phyloP scores from a whole-genome alignment of 1,140 invertebrate species.

The Lethrus apterus region DNA sequence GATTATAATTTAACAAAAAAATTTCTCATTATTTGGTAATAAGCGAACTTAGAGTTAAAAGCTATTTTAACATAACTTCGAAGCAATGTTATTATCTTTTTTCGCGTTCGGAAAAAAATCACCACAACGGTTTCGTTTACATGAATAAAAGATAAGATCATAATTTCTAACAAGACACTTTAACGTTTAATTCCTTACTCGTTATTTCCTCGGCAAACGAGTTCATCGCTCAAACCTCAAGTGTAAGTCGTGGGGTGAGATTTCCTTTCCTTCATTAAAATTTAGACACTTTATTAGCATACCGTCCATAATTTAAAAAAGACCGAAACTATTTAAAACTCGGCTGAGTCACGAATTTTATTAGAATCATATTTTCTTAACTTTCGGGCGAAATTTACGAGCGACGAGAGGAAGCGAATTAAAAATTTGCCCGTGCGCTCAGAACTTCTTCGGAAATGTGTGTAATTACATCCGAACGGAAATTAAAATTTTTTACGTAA shows the following conservation, averaged over 20 bases:
- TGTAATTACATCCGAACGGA: conserved; percentile 11
- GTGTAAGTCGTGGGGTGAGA: neutral
- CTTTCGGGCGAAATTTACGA: conserved; percentile 3
- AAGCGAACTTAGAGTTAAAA: too few relatives aligned
- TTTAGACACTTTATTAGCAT: conserved; percentile 15
- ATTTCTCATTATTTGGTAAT: too few relatives aligned
- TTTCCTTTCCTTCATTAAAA: conserved; percentile 11
- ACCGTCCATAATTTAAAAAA: conserved; percentile 4
- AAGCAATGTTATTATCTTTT: too few relatives aligned
- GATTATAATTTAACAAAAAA: too few relatives aligned
- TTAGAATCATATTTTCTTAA: conserved; percentile 10
- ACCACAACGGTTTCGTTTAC: conserved; percentile 7
- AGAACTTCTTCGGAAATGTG: conserved; percentile 4
- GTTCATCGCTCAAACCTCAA: conserved; percentile 11
- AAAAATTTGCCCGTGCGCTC: conserved; percentile 3
- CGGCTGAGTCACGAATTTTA: conserved; percentile 8
- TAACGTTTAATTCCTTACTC: conserved; percentile 14
- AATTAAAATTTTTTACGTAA: too few relatives aligned
- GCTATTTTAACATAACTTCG: too few relatives aligned
- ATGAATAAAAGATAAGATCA: conserved; percentile 17
- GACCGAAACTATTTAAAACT: conserved; percentile 14
- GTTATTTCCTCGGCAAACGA: conserved; percentile 10
- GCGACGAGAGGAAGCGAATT: neutral
- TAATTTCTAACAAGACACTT: conserved; percentile 14
- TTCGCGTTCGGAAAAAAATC: too few relatives aligned